Evolutionary conservation across 1,140 invertebrate species (phyloP).

Genomic region (Drosophila serrata): DNA sequence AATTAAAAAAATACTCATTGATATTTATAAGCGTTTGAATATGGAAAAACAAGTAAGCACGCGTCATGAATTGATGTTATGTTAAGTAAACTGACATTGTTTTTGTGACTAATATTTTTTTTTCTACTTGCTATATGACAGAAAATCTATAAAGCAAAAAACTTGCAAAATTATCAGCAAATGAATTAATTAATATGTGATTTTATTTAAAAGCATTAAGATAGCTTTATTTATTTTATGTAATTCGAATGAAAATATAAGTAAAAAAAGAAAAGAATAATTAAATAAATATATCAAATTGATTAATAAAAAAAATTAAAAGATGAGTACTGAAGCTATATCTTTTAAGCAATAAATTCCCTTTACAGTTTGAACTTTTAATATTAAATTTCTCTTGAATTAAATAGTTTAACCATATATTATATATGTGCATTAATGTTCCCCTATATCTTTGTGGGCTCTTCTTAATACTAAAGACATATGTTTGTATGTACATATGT

Average conservation of each 20-base stretch:
- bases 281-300: neutral
- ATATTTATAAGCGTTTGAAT: neutral
- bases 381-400: neutral
- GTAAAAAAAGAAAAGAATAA: neutral
- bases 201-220: conserved; percentile 1
- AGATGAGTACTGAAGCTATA: neutral
- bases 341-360: neutral
- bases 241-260: neutral
- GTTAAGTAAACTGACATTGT: neutral
- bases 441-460: neutral
- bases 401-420: neutral
- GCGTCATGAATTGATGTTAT: neutral
- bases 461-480: neutral
- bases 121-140: neutral
- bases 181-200: neutral
- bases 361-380: neutral
- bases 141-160: neutral
- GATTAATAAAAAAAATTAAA: no score
- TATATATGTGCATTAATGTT: no score
- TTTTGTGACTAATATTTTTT: neutral
- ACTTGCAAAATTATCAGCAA: neutral
- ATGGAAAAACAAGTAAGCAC: neutral
- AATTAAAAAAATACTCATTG: neutral
- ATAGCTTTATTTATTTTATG: neutral
- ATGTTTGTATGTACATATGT: neutral